Evolutionary conservation across 2,888 invertebrate genomes (phyloP).

Genomic region (Caenorhabditis sp.): DNA sequence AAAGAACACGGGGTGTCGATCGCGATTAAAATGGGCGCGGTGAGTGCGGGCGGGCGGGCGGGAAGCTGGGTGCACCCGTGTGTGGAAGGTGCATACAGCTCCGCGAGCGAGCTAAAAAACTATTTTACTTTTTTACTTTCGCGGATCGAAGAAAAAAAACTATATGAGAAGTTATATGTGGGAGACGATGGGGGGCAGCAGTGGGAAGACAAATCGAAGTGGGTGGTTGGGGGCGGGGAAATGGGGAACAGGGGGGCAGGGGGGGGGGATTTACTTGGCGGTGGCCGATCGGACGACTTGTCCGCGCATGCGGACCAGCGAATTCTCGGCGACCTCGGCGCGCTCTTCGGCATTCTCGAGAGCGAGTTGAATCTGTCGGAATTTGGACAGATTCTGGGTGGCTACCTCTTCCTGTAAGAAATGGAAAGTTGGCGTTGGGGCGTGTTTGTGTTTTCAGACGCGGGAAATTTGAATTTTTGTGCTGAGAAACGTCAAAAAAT

Average conservation of each 20-base stretch:
- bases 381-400: conserved; percentile 95
- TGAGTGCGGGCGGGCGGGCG: background rate
- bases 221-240: conserved; percentile 4
- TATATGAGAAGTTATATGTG: conserved; percentile 3
- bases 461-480: too few relatives aligned
- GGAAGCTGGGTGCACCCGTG: background rate
- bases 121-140: background rate
- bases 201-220: conserved; percentile 26
- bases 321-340: conserved; percentile 74
- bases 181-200: background rate
- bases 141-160: background rate
- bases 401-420: conserved; percentile 83
- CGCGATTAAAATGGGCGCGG: background rate
- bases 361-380: conserved; percentile 80
- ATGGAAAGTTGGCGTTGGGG: background rate
- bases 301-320: conserved; percentile 73
- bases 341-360: conserved; percentile 75
- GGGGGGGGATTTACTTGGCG: conserved; percentile 31
- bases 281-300: conserved; percentile 42
- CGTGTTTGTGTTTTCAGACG: too few relatives aligned
- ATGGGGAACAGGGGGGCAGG: conserved; percentile 10
- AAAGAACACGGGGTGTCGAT: background rate
- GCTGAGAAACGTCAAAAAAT: too few relatives aligned
- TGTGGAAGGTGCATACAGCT: background rate
- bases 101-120: background rate